Percentiles rank a stretch among this genome's conserved stretches.
Evolutionary conservation across 2,888 invertebrate genomes (phyloP).

Genomic region (Xestoiulus laeticollis): DNA sequence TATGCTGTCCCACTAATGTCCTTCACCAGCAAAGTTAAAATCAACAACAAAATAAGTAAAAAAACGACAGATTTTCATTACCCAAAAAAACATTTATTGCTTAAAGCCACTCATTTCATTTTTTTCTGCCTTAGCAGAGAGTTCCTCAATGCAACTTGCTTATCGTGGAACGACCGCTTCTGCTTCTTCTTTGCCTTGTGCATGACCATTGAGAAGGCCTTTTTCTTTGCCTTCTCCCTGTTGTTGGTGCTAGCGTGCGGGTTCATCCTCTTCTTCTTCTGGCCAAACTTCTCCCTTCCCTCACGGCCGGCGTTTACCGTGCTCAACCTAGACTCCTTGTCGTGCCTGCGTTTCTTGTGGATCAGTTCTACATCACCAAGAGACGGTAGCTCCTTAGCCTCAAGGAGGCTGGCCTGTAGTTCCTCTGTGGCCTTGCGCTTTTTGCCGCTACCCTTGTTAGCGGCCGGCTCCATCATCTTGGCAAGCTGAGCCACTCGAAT

Average conservation of each 20-base stretch:
- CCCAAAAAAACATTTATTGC: not conserved
- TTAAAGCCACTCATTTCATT: slow-evolving; percentile 53
- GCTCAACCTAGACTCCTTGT: slow-evolving; percentile 84
- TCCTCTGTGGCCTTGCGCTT: slow-evolving; percentile 61
- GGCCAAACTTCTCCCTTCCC: slow-evolving; percentile 89
- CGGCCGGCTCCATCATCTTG: slow-evolving; percentile 73
- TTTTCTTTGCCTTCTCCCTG: slow-evolving; percentile 89
- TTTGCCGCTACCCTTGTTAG: slow-evolving; percentile 62
- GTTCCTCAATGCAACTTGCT: slow-evolving; percentile 87
- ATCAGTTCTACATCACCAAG: slow-evolving; percentile 92
- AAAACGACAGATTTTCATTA: no score
- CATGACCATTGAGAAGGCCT: slow-evolving; percentile 95
- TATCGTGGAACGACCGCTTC: slow-evolving; percentile 95
- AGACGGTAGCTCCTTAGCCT: slow-evolving; percentile 78
- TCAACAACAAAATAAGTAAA: no score
- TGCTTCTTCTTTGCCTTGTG: slow-evolving; percentile 90
- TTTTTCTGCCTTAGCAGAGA: slow-evolving; percentile 85
- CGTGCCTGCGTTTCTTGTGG: slow-evolving; percentile 89
- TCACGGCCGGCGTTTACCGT: slow-evolving; percentile 84
- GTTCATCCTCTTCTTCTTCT: slow-evolving; percentile 84
- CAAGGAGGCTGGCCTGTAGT: slow-evolving; percentile 69
- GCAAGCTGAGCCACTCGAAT: slow-evolving; percentile 84
- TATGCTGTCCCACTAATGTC: no score
- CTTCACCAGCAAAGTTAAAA: no score
- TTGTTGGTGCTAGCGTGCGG: slow-evolving; percentile 94